These are phyloP conservation scores for Odontothrips loti DNA, from an alignment of 2,888 invertebrate species.

Conservation along the genomic window DNA sequence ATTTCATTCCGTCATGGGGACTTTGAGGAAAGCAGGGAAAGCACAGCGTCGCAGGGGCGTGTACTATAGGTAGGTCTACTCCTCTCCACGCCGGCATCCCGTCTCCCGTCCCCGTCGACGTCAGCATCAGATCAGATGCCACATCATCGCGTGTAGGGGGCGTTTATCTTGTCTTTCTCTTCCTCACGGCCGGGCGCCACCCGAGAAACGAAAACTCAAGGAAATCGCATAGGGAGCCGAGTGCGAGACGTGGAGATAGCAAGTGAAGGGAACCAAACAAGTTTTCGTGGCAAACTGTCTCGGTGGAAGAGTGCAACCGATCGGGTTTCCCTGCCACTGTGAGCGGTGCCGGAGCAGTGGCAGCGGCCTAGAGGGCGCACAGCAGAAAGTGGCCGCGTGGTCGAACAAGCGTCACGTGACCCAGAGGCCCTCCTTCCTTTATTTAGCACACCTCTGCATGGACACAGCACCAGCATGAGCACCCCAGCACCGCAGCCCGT, in stretches of 20 bases:
- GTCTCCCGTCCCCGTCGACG: neutral
- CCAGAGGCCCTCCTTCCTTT: constrained; percentile 29
- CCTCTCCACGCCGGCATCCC: too few relatives aligned
- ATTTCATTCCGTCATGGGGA: too few relatives aligned
- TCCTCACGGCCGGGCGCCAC: neutral
- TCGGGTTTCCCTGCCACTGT: too few relatives aligned
- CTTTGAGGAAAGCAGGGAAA: too few relatives aligned
- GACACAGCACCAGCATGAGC: constrained; percentile 41
- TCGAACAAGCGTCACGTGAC: constrained; percentile 35
- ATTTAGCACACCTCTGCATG: constrained; percentile 38
- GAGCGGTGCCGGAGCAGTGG: too few relatives aligned
- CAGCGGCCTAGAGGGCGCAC: neutral
- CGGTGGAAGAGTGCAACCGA: neutral
- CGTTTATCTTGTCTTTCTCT: neutral
- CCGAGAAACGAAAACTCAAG: too few relatives aligned
- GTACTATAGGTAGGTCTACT: too few relatives aligned
- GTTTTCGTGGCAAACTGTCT: too few relatives aligned
- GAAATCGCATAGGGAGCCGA: too few relatives aligned
- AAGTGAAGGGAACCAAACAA: too few relatives aligned
- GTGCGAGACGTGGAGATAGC: too few relatives aligned
- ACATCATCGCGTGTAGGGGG: neutral
- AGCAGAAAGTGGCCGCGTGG: constrained; percentile 15
- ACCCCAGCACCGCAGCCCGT: constrained; percentile 48
- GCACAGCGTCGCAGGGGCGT: too few relatives aligned
- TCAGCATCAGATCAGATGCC: neutral